Base-by-base conservation (phyloP, 2,113 vertebrate genomes). In the Mungos mungo region DNA sequence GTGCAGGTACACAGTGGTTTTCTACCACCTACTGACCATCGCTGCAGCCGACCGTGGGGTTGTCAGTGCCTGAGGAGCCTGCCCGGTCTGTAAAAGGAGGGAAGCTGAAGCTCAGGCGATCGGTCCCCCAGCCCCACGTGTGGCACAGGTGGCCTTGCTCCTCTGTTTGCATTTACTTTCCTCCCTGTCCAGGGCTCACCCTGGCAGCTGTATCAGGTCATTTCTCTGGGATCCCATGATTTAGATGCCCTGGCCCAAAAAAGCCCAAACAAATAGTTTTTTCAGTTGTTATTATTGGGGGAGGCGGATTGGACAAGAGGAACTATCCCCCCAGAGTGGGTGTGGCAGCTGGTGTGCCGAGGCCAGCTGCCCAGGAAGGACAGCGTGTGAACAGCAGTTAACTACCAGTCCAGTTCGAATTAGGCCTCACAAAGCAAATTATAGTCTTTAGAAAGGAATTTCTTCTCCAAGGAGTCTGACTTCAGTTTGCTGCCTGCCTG, bases 391-490 rank as follows among this genome's bases (percentile, higher is more conserved):
- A 60, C 91, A 90, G 88, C 96, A 97, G 91, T 98, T 98, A 95
- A 92, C 79, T 83, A 60, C n/a, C 87, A 65, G 72, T 96, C 95
- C 90, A 94, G 86, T 87, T 96, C 68, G 57, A 96, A 96, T 96
- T 96, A 86, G 66, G 91, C 91, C 98, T 98, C 86, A 77, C 65
- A 63, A 90, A 92, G 96, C 45, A 97, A 97, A 98, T 98, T 97
- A 91, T 97, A 97, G 35, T 98, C 98, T 97, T 97, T 96, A 97
- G 71, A 52, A 69, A 33, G 74, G 76, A 94, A 83, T 96, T 96
- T 97, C 45, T 98, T 96, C 96, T 97, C 65, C 10, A 0, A 0
- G 89, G 72, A 76, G 92, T 47, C 93, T 96, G 93, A 97, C 95
- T 92, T 87, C 50, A 1, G 50, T 95, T 96, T 21, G 1, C 86